A percentile compares a stretch with the other conserved stretches of the same genome.
Conservation (phyloP, 2,797 vertebrate genomes). For the Aplochiton taeniatus region DNA sequence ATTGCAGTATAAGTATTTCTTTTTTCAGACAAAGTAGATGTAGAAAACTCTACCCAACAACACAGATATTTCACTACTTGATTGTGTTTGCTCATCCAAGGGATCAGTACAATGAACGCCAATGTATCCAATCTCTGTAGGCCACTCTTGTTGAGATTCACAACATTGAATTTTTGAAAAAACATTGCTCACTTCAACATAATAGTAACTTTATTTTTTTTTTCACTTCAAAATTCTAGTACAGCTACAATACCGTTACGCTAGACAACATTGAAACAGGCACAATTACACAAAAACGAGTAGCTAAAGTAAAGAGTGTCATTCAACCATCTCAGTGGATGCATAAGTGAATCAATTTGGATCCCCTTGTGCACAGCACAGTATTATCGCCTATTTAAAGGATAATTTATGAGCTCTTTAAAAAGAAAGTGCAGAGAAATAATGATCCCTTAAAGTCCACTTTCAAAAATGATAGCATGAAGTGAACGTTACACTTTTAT, state of each 20-base stretch:
- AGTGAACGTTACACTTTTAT: constrained; percentile 20
- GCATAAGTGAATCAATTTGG: background rate
- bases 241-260: too few relatives aligned
- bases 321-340: background rate
- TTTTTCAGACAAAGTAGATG: constrained; percentile 34
- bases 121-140: background rate
- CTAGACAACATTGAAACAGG: too few relatives aligned
- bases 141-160: background rate
- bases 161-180: background rate
- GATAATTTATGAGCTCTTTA: constrained; percentile 4
- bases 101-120: constrained; percentile 26
- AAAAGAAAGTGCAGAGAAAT: constrained; percentile 16
- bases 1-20: constrained; percentile 60
- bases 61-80: constrained; percentile 39
- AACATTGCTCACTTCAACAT: background rate
- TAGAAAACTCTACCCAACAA: constrained; percentile 37
- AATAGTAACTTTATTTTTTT: background rate
- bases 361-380: background rate
- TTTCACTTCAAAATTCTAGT: too few relatives aligned
- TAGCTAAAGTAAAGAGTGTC: background rate
- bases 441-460: constrained; percentile 22
- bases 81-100: constrained; percentile 23
- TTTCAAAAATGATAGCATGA: constrained; percentile 30
- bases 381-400: constrained; percentile 13
- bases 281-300: too few relatives aligned